These are phyloP conservation scores for Philaethria dido DNA, from an alignment of 2,888 invertebrate genomes.

Conservation along the genomic window DNA sequence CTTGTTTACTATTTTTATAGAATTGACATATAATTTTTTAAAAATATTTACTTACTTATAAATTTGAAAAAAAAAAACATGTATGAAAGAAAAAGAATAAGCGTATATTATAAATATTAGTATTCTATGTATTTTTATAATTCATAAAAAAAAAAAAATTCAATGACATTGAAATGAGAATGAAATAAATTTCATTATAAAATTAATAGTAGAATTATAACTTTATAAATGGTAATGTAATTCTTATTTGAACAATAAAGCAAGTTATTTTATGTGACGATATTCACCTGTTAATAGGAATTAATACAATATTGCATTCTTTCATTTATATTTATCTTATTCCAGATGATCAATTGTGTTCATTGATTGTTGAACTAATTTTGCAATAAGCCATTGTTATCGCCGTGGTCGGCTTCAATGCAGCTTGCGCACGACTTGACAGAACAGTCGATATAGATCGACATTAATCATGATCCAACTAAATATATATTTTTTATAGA, in stretches of 20 bases:
- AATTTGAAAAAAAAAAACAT: no score
- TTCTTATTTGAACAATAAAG: not conserved
- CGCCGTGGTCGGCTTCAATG: conserved; percentile 36
- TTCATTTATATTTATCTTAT: conserved; percentile 8
- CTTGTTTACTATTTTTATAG: no score
- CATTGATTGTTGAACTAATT: conserved; percentile 34
- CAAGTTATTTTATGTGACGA: not conserved
- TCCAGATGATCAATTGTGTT: conserved; percentile 23
- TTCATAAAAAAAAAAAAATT: no score
- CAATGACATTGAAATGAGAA: no score
- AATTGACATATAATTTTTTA: no score
- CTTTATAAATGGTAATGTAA: no score
- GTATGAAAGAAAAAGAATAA: no score
- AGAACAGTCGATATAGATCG: conserved; percentile 18
- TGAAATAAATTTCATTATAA: no score
- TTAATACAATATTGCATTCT: not conserved
- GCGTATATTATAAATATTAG: no score
- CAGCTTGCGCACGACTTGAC: conserved; percentile 30
- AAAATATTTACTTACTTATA: no score
- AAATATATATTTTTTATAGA: conserved; percentile 1
- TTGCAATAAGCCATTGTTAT: conserved; percentile 38
- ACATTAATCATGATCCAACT: conserved; percentile 12
- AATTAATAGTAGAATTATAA: no score
- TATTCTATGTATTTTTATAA: no score
- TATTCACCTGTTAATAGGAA: not conserved